Base-by-base conservation (phyloP, 1,140 invertebrate species). In the Trichoplusia ni region DNA sequence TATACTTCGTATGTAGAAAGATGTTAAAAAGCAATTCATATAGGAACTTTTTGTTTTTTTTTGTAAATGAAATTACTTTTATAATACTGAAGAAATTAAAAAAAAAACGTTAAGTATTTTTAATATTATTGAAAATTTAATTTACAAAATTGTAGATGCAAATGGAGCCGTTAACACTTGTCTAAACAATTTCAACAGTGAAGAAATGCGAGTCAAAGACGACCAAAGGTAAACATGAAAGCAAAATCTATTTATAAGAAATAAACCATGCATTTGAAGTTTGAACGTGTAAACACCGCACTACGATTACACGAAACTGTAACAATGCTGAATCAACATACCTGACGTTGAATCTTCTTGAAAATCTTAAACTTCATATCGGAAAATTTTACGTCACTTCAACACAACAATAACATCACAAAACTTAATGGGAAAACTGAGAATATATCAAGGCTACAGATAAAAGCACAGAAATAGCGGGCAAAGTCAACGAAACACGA, bases 321-420 rank as follows among this genome's bases (percentile, higher is more conserved):
- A 54, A 60, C 69, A 70, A 72, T 40, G 75, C 23, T 46, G 49
- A 54, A 46, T 53, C 53, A 31, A 44, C 56, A 61, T 53, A 84
- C 82, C 82, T 79, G 75, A 62, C 73, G 81, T 25, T 73, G 67
- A 35, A 64, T 72, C 54, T 82, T 86, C 70, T 80, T 84, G 62
- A 86, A 86, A 64, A 86, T 64, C 69, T 84, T 86, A 62, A 86
- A 84, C 69, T 84, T 86, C 83, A 86, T 86, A 14, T 13, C 19
- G 14, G 9, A 11, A 37, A 42, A 47, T 19, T 46, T 21, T 33
- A 46, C 18, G 11, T 35, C 69, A 75, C 63, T 44, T 67, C 56
- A 69, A 62, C 62, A 71, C 71, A 64, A 42, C 16, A 47, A 33
- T 38, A 54, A 67, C 64, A 67, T 61, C 58, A 67, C 64, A 35